Evolutionary conservation across 2,888 invertebrate genomes (phyloP), one percentile per base, ranked within the genome.

Genomic region (Sphecodes monilicornis): DNA sequence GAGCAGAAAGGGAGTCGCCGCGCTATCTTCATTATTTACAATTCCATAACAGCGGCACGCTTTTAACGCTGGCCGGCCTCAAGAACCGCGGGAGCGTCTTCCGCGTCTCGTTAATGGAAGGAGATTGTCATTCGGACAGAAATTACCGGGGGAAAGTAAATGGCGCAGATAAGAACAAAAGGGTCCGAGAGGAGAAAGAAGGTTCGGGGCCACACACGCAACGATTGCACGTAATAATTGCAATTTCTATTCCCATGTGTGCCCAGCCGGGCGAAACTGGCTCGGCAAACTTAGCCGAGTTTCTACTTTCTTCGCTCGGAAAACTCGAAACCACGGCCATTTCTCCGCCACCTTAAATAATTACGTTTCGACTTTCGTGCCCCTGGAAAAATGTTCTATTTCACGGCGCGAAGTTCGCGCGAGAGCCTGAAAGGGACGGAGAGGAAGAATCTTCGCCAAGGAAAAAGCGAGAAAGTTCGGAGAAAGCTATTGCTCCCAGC

Each of bases 291-390:
- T 81, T 69, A 22, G 50, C 1, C 43, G 60, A 16, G 60, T 6
- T 60, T 1, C 60, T 16, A 29, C 26, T 60, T 60, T 29, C 29
- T 60, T 60, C 29, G 6, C 22, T 22, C 1, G 22, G 41, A 6
- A 26, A 64, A 32, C 43, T 29, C 60, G 64, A 43, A 60, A 64
- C 43, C 74, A 10, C 74, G 36, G 36, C 26, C n/a, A 16, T 46
- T 50, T 68, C 73, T 39, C n/a, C 26, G 36, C 36, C 50, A 26
- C 26, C 66, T 68, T 66, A 76, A 76, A 76, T 76, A 76, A 76
- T 76, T 76, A 76, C 66, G 75, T 66, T 66, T 66, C 50, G 66
- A 66, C 32, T 46, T 39, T 50, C 36, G 66, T 26, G 66, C 26
- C 18, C 18, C 32, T n/a, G 75, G 66, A 76, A 50, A 76, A 68